Percentiles rank a stretch among this genome's conserved stretches.
These are phyloP conservation scores for Deroptyus accipitrinus DNA, from an alignment of 2,113 vertebrate species.

Conservation along the genomic window DNA sequence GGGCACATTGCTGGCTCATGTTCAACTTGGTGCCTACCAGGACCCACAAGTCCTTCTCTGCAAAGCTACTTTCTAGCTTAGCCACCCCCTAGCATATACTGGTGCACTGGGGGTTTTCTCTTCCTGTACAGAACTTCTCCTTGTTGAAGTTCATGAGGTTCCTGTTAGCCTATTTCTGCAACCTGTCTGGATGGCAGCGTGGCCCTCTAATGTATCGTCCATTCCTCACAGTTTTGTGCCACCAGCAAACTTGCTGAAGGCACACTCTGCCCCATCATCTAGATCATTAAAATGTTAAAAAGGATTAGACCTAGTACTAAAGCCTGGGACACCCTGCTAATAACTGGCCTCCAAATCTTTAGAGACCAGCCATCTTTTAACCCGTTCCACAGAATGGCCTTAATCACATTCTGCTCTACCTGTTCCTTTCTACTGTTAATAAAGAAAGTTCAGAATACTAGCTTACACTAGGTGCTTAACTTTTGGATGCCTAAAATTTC, in stretches of 20 bases:
- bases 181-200: not conserved
- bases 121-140: not conserved
- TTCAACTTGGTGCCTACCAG: not conserved
- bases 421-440: not conserved
- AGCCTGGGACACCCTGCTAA: no score
- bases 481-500: not conserved
- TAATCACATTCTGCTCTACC: not conserved
- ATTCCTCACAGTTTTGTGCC: not conserved
- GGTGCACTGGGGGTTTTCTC: not conserved
- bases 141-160: not conserved
- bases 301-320: not conserved
- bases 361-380: not conserved
- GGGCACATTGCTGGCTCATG: not conserved
- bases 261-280: not conserved
- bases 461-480: not conserved
- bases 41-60: not conserved
- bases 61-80: not conserved
- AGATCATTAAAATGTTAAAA: not conserved
- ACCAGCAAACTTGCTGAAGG: not conserved
- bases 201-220: not conserved
- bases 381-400: not conserved
- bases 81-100: not conserved
- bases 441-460: not conserved
- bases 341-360: not conserved
- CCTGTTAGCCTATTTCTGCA: not conserved